Evolutionary conservation across 1,140 invertebrate genomes (phyloP).

Genomic region (Leguminivora glycinivorella): DNA sequence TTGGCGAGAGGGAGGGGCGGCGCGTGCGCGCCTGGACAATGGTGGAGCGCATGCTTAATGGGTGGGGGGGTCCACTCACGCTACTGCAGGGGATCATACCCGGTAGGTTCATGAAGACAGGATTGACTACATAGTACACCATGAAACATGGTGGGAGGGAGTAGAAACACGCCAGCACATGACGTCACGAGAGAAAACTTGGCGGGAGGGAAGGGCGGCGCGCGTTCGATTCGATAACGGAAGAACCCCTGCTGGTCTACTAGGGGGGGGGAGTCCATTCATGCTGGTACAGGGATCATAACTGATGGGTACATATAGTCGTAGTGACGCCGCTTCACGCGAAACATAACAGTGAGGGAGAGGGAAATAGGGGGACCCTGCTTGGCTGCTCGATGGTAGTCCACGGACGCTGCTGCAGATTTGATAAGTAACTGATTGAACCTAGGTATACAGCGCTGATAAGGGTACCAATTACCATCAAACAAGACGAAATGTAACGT

Average conservation of each 20-base stretch:
- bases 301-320: constrained; percentile 82
- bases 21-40: constrained; percentile 52
- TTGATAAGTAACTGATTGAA: constrained; percentile 81
- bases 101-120: constrained; percentile 79
- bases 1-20: constrained; percentile 39
- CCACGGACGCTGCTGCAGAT: constrained; percentile 84
- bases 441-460: too few relatives aligned
- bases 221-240: constrained; percentile 56
- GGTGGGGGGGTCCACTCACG: constrained; percentile 81
- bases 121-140: too few relatives aligned
- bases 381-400: constrained; percentile 79
- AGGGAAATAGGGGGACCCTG: constrained; percentile 45
- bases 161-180: too few relatives aligned
- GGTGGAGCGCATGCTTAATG: constrained; percentile 67
- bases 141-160: constrained; percentile 32
- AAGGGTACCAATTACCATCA: too few relatives aligned
- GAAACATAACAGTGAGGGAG: constrained; percentile 27
- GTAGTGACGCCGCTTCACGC: not conserved
- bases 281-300: constrained; percentile 86
- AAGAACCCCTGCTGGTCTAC: constrained; percentile 64
- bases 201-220: constrained; percentile 41
- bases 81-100: constrained; percentile 87
- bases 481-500: too few relatives aligned
- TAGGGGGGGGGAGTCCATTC: constrained; percentile 82
- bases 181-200: constrained; percentile 33